Conservation (phyloP, 2,113 vertebrate species). For the Otolemur garnettii region DNA sequence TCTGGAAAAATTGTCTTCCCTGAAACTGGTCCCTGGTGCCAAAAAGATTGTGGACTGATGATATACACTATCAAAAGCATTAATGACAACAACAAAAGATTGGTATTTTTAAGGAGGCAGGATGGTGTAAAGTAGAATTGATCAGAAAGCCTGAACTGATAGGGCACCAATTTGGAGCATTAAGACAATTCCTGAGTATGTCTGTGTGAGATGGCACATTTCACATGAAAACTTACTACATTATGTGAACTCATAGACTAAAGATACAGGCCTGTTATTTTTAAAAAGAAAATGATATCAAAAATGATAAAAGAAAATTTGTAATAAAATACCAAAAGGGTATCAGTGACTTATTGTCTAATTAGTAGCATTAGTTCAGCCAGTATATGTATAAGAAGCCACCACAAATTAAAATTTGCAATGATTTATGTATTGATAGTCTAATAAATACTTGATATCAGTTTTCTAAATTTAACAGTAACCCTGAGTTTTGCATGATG, state of each 20-base stretch:
- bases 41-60: no score
- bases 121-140: not conserved
- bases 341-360: not conserved
- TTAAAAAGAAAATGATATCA: not conserved
- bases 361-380: not conserved
- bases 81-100: no score
- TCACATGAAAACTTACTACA: no score
- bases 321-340: not conserved
- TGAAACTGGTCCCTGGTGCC: no score
- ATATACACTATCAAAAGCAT: not conserved
- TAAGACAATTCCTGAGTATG: not conserved
- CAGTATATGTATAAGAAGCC: not conserved
- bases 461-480: not conserved
- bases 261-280: not conserved
- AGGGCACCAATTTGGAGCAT: not conserved
- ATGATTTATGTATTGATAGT: not conserved
- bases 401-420: not conserved
- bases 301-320: not conserved
- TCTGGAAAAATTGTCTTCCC: no score
- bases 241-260: not conserved
- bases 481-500: not conserved
- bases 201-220: not conserved
- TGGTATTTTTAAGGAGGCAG: not conserved
- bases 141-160: not conserved
- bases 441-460: not conserved